Base-by-base conservation (phyloP, 2,113 vertebrate genomes). In the Cinclus cinclus region DNA sequence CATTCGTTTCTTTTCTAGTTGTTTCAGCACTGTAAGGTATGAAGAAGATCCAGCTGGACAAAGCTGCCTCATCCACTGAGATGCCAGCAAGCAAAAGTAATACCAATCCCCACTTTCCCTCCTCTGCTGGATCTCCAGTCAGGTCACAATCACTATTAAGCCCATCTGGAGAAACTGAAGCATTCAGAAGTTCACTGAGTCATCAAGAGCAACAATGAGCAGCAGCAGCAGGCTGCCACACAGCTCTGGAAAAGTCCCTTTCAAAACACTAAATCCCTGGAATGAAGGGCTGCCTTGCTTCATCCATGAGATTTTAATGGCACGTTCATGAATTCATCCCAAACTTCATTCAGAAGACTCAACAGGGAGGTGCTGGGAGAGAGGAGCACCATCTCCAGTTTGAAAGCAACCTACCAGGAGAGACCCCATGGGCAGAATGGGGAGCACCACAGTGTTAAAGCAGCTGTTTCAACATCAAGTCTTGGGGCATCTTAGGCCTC, bases 181-280 rank as follows among this genome's bases (percentile, higher is more conserved):
- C 69, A 89, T 81, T 83, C 68, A 83, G 33, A 92, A 89, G 60
- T 28, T 90, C 52, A 77, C 76, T 67, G 64, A 92, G 80, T 90
- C 89, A 92, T 65, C 31, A 44, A 90, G 84, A 86, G 69, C 60
- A 92, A 68, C 56, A 87, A 67, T 74, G 31, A 58, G 24, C 39
- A 87, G 16, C 53, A 95, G 44, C 63, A 87, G n/a, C 3, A 4
- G 44, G 44, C 60, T 82, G 78, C 74, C 81, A 85, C 58, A 78
- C 19, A 68, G 44, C 67, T 74, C 81, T 76, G 62, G 42, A 83
- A 70, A 83, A 86, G 68, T 86, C 60, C 55, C 12, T 83, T 83
- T 81, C 59, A 52, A 91, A 89, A 89, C 28, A 84, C 37, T 82
- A 79, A 82, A 87, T 42, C 70, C 55, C 63, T 90, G 78, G 71